Conservation (phyloP, 2,888 invertebrate genomes). For the Abrostola triplasia region DNA sequence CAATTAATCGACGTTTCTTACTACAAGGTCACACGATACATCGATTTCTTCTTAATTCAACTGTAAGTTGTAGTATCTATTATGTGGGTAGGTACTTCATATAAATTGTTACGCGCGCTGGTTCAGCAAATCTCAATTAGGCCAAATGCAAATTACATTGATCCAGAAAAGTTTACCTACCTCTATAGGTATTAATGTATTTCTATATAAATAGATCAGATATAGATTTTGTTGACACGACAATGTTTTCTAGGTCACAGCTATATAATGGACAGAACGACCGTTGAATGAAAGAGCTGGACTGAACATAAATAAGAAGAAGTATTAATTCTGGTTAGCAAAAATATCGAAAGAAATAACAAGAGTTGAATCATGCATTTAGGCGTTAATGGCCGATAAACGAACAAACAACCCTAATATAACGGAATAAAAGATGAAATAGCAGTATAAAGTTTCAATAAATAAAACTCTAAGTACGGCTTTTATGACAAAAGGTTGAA, state of each 20-base stretch:
- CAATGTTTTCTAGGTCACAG: no score
- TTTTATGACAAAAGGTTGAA: neutral
- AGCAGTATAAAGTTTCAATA: neutral
- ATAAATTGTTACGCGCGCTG: neutral
- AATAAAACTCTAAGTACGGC: neutral
- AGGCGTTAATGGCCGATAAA: neutral
- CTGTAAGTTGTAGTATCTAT: no score
- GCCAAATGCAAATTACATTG: constrained; percentile 1
- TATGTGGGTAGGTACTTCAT: neutral
- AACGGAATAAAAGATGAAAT: constrained; percentile 8
- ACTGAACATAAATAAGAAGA: no score
- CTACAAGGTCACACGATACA: neutral
- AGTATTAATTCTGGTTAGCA: no score
- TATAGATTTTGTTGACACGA: no score
- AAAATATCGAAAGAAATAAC: neutral
- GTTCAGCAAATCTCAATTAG: neutral
- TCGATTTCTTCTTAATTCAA: neutral
- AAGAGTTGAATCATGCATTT: neutral
- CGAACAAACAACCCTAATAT: constrained; percentile 2
- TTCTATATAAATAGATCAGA: no score
- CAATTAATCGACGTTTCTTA: neutral
- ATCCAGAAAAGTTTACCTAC: neutral
- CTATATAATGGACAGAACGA: no score
- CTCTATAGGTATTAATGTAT: neutral
- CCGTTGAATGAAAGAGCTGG: no score